These are phyloP conservation scores for Caerostris extrusa DNA, from an alignment of 1,140 invertebrate genomes.

Conservation along the genomic window DNA sequence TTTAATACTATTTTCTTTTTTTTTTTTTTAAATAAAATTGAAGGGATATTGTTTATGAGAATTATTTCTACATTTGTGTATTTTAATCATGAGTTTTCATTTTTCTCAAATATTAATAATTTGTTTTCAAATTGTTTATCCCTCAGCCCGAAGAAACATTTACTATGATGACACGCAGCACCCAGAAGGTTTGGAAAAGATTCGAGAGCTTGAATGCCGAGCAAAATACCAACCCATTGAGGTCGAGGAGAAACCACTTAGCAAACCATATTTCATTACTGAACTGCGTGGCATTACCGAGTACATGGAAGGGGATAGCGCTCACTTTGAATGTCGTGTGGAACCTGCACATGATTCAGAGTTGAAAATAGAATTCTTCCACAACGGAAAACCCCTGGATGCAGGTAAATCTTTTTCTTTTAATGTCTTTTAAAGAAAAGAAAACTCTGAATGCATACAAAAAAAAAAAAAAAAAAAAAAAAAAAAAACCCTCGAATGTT, in stretches of 20 bases:
- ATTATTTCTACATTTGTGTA: no score
- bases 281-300: conserved; percentile 92
- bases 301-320: conserved; percentile 92
- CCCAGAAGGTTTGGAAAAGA: conserved; percentile 95
- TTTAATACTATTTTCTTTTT: no score
- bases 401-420: conserved; percentile 82
- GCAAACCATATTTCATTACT: conserved; percentile 91
- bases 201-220: conserved; percentile 92
- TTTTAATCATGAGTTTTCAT: no score
- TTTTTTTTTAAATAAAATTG: no score
- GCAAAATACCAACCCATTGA: conserved; percentile 80
- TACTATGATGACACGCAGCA: conserved; percentile 96
- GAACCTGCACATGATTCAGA: conserved; percentile 96
- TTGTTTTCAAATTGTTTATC: not conserved
- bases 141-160: conserved; percentile 85
- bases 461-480: no score
- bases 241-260: conserved; percentile 89
- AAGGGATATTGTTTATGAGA: no score
- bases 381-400: conserved; percentile 83
- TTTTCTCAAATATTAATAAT: no score
- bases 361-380: conserved; percentile 91
- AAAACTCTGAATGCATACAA: no score
- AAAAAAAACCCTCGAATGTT: no score
- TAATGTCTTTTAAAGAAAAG: not conserved
- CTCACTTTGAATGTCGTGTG: conserved; percentile 86